Evolutionary conservation across 2,888 invertebrate species (phyloP).

Genomic region (Parochlus steinenii): DNA sequence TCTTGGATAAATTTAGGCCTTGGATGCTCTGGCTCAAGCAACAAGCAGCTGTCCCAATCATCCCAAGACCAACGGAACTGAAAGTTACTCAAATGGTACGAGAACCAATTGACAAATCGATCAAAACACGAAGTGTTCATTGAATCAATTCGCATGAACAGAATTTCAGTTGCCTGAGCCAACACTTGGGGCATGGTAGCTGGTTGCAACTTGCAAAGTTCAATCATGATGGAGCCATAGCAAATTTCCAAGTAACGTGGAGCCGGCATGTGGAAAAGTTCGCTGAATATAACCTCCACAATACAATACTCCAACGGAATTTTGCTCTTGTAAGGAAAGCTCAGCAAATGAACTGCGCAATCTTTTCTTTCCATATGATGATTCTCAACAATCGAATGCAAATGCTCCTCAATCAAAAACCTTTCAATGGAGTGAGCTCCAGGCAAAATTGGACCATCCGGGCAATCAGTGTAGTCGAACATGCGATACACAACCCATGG

Average conservation of each 20-base stretch:
- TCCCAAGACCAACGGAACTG: slow-evolving; percentile 99
- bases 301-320: slow-evolving; percentile 96
- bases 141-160: slow-evolving; percentile 88
- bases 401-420: slow-evolving; percentile 93
- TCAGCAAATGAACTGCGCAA: slow-evolving; percentile 81
- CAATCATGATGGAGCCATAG: slow-evolving; percentile 89
- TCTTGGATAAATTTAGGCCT: slow-evolving; percentile 90
- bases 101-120: slow-evolving; percentile 93
- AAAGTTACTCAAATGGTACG: slow-evolving; percentile 96
- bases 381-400: slow-evolving; percentile 82
- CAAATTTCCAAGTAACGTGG: slow-evolving; percentile 81
- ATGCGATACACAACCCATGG: slow-evolving; percentile 89
- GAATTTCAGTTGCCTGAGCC: slow-evolving; percentile 93
- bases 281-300: slow-evolving; percentile 90
- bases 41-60: slow-evolving; percentile 80
- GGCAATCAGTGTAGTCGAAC: slow-evolving; percentile 98
- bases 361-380: slow-evolving; percentile 82
- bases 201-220: slow-evolving; percentile 91
- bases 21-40: slow-evolving; percentile 73
- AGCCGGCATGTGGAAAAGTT: slow-evolving; percentile 82
- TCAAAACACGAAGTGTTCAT: slow-evolving; percentile 97
- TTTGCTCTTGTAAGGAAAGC: slow-evolving; percentile 83
- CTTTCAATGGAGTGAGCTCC: slow-evolving; percentile 95
- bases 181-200: slow-evolving; percentile 94
- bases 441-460: slow-evolving; percentile 80